Conservation (phyloP, 2,797 vertebrate genomes). For the Semaprochilodus insignis region DNA sequence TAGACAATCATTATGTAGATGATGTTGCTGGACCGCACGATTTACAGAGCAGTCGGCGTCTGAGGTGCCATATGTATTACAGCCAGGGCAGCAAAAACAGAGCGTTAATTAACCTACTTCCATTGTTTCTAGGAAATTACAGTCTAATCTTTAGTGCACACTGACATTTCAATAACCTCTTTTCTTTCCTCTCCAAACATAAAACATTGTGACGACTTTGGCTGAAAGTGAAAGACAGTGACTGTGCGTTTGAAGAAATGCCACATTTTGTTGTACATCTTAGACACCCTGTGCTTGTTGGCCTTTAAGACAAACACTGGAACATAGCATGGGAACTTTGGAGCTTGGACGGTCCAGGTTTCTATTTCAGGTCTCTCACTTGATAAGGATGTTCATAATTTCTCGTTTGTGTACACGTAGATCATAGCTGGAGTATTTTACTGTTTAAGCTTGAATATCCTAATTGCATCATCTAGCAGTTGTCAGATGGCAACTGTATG, state of each 20-base stretch:
- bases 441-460: constrained; percentile 45
- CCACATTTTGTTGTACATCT: not conserved
- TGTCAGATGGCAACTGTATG: constrained; percentile 42
- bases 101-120: constrained; percentile 48
- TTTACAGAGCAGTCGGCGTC: constrained; percentile 25
- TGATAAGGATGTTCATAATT: constrained; percentile 7
- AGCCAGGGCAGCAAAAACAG: constrained; percentile 57
- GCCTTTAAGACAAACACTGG: not conserved
- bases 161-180: constrained; percentile 37
- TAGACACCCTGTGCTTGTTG: not conserved
- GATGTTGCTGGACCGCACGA: constrained; percentile 8
- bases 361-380: not conserved
- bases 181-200: constrained; percentile 11
- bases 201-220: constrained; percentile 7
- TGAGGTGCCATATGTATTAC: constrained; percentile 18
- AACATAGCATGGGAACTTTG: no score
- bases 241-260: constrained; percentile 9
- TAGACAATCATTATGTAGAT: constrained; percentile 46
- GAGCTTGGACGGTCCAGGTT: not conserved
- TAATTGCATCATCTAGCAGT: constrained; percentile 51
- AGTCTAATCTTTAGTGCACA: constrained; percentile 38
- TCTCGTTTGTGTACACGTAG: constrained; percentile 10
- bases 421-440: constrained; percentile 30
- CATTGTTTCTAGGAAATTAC: constrained; percentile 40
- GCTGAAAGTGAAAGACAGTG: not conserved